Evolutionary conservation across 1,140 invertebrate species (phyloP).

Genomic region (Nylanderia fulva): DNA sequence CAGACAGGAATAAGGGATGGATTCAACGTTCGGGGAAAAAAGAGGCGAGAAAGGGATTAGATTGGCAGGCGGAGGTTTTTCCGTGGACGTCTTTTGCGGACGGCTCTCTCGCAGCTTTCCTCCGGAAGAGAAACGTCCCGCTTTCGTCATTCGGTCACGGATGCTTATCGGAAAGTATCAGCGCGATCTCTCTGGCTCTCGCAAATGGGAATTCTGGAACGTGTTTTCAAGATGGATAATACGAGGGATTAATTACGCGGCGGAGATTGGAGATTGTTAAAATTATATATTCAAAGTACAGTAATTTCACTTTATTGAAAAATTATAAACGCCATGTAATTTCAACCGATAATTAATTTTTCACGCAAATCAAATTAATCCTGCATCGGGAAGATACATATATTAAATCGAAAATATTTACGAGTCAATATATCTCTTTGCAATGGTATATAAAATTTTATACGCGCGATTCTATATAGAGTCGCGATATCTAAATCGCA

Average conservation of each 20-base stretch:
- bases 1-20: conserved; percentile 55
- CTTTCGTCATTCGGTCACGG: conserved; percentile 19
- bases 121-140: conserved; percentile 5
- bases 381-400: no score
- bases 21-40: conserved; percentile 51
- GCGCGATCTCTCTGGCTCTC: background rate
- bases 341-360: background rate
- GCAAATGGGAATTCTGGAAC: conserved; percentile 4
- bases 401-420: background rate
- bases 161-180: conserved; percentile 20
- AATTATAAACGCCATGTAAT: background rate
- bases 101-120: background rate
- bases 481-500: background rate
- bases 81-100: background rate
- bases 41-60: conserved; percentile 53
- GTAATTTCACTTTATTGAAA: background rate
- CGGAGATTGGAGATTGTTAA: background rate
- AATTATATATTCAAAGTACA: background rate
- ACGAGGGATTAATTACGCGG: no score
- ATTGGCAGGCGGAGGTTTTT: conserved; percentile 44
- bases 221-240: background rate
- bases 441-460: background rate
- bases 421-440: background rate
- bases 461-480: background rate
- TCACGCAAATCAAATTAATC: background rate